Base-by-base conservation (phyloP, 2,113 vertebrate genomes). In the Ancistrus triradiatus region DNA sequence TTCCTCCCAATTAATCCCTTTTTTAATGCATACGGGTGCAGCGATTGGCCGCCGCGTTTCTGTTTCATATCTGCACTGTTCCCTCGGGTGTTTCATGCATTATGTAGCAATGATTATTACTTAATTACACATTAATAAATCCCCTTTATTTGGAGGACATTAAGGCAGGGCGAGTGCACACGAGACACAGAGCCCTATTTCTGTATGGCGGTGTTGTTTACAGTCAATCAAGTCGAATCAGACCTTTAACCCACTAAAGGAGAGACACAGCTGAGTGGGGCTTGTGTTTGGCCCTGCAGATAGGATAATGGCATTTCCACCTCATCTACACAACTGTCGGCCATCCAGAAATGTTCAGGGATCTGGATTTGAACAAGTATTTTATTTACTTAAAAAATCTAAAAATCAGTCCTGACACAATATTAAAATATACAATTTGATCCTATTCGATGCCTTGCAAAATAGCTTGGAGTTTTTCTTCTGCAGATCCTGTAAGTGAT, bases 121-220 rank as follows among this genome's bases (percentile, higher is more conserved):
- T 89, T 89, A 88, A 89, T 88, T 87, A 88, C 83, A 86, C 84
- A 89, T 89, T 87, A 88, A 89, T 88, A 87, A 89, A 86, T 87
- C 87, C 77, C 79, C 87, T 87, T 88, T 84, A 89, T 89, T 89
- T 88, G 81, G 83, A 84, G 87, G 84, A 89, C 87, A 86, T 88
- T 88, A 88, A 87, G 82, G 79, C 78, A 79, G 83, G 82, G 77
- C 75, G 85, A 85, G 84, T 74, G 66, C 79, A 81, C 80, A 79
- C 82, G 81, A 70, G 59, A 64, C 10, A 56, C 61, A 63, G 71
- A 71, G 67, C 73, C 42, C 71, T 78, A 68, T 46, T 74, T 70
- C 78, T 69, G 73, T 18, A 58, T 18, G 40, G 28, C 50, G 63
- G 43, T 48, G 2, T 72, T 81, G 79, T 80, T 85, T 79, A 77